A percentile compares a stretch with the other conserved stretches of the same genome.
phyloP scores from a whole-genome alignment of 2,888 invertebrate genomes.

The Melolontha melolontha region DNA sequence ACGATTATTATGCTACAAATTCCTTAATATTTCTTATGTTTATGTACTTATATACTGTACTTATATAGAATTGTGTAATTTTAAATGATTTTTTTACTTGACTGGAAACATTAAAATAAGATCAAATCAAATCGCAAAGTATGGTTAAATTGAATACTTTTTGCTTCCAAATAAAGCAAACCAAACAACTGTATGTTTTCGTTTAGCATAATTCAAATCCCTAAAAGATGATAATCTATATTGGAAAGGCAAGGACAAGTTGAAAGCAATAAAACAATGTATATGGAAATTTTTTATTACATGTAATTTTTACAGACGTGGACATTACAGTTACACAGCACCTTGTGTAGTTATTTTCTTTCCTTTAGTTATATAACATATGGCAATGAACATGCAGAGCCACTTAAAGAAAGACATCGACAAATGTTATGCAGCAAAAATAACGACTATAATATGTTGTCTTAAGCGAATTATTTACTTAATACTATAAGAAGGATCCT shows the following conservation, averaged over 20 bases:
- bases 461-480: slow-evolving; percentile 1
- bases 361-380: background rate
- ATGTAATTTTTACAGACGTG: slow-evolving; percentile 33
- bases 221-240: slow-evolving; percentile 8
- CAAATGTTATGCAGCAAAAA: slow-evolving; percentile 5
- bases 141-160: no score
- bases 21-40: no score
- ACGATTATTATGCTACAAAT: no score
- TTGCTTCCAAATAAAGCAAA: no score
- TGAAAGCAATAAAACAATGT: slow-evolving; percentile 28
- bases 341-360: slow-evolving; percentile 11
- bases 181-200: no score
- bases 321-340: slow-evolving; percentile 22
- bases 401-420: slow-evolving; percentile 12
- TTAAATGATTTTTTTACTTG: no score
- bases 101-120: no score
- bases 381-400: slow-evolving; percentile 7
- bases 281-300: slow-evolving; percentile 42
- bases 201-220: background rate
- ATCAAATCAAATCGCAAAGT: no score
- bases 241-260: slow-evolving; percentile 13
- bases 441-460: slow-evolving; percentile 4
- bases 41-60: no score
- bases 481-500: background rate
- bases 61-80: no score